Conservation (phyloP, 2,113 vertebrate genomes). For the Lonchura striata region DNA sequence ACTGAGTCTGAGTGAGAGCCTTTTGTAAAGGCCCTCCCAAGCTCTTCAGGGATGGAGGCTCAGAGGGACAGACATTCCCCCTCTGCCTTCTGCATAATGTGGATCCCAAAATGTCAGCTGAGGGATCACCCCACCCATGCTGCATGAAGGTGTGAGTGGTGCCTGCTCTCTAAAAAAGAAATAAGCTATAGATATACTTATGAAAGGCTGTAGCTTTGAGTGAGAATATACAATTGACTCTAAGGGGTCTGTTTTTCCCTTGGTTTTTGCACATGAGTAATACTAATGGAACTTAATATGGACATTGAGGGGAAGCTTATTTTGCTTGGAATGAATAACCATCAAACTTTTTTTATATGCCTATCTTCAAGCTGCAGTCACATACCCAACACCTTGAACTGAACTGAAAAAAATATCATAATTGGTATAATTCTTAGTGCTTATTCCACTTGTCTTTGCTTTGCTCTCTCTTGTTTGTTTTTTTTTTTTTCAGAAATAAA, state of each 20-base stretch:
- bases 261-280: neutral
- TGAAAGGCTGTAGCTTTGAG: neutral
- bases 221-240: neutral
- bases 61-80: neutral
- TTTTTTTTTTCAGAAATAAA: neutral
- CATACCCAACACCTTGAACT: neutral
- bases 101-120: neutral
- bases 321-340: neutral
- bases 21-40: neutral
- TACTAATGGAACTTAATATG: neutral
- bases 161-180: neutral
- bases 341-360: neutral
- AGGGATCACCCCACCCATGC: neutral
- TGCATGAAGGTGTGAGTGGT: neutral
- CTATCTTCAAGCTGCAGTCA: neutral
- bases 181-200: neutral
- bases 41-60: neutral
- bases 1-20: neutral
- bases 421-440: neutral
- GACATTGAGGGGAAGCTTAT: neutral
- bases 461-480: neutral
- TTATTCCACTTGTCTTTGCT: neutral
- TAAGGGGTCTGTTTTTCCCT: neutral
- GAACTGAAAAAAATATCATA: neutral
- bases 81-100: neutral